phyloP scores from a whole-genome alignment of 2,888 invertebrate species.

The Synergus umbraculus region DNA sequence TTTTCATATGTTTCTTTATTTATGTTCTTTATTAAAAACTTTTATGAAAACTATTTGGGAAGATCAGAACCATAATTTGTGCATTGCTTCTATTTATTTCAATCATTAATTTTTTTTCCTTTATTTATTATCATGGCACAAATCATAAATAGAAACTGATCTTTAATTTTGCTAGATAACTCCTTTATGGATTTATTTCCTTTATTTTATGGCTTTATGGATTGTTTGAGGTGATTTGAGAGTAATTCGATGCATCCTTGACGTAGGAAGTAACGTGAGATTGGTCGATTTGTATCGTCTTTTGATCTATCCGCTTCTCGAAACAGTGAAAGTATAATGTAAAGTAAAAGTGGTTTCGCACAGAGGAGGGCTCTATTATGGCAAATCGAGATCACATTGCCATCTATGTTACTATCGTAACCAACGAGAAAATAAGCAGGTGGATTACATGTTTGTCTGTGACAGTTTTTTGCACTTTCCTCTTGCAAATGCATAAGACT shows the following conservation, averaged over 20 bases:
- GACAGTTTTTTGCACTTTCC: not conserved
- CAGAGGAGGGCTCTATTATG: constrained; percentile 62
- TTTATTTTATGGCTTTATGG: not conserved
- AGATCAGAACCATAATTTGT: too few species aligned
- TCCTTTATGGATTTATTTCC: not conserved
- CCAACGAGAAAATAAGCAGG: constrained; percentile 54
- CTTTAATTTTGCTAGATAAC: not conserved
- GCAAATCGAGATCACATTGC: constrained; percentile 66
- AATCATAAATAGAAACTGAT: not conserved
- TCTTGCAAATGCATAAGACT: not conserved
- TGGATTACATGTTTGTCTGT: constrained; percentile 50
- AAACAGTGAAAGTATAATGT: constrained; percentile 73
- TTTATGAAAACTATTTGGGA: too few species aligned
- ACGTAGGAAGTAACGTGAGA: not conserved
- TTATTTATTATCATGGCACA: too few species aligned
- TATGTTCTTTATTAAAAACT: too few species aligned
- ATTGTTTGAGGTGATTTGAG: not conserved
- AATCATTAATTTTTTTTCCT: too few species aligned
- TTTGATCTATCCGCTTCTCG: constrained; percentile 62
- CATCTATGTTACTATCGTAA: constrained; percentile 41
- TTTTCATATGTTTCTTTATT: too few species aligned
- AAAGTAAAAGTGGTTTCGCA: constrained; percentile 72
- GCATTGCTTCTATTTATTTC: too few species aligned
- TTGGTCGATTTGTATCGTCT: not conserved
- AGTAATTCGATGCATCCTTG: not conserved